Percentiles rank a stretch among this genome's conserved stretches.
Evolutionary conservation across 1,140 invertebrate genomes (phyloP).

Genomic region (Arctopsyche grandis): DNA sequence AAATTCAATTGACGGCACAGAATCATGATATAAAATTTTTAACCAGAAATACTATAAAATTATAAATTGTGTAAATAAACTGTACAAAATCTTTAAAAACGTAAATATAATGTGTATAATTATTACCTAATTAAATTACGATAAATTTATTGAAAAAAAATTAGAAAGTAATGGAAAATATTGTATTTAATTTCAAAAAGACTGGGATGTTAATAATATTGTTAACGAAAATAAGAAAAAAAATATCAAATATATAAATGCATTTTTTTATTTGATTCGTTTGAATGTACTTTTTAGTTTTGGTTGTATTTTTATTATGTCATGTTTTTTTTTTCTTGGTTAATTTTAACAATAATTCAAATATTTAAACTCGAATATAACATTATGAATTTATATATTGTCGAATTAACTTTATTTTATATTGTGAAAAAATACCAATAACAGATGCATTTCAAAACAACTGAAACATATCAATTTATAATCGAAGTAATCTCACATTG

Average conservation of each 20-base stretch:
- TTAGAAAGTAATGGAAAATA: conserved; percentile 39
- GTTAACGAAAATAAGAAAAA: conserved; percentile 39
- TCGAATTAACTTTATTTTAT: not conserved
- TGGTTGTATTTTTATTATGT: not conserved
- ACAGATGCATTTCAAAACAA: not conserved
- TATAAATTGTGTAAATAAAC: conserved; percentile 14
- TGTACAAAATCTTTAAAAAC: conserved; percentile 29
- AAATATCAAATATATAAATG: not conserved
- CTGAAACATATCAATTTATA: conserved; percentile 19
- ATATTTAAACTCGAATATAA: not conserved
- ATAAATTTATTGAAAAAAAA: conserved; percentile 37
- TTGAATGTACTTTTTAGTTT: not conserved
- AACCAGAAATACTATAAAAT: no score
- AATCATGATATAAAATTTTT: no score
- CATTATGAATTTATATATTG: not conserved
- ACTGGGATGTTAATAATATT: conserved; percentile 49
- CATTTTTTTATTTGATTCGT: not conserved
- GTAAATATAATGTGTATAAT: conserved; percentile 39
- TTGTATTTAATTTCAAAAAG: conserved; percentile 55
- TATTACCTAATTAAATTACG: conserved; percentile 10
- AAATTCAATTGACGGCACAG: no score
- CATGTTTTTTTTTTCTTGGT: not conserved
- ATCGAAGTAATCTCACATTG: conserved; percentile 25
- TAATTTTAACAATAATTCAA: not conserved
- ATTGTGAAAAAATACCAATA: not conserved